Evolutionary conservation across 2,888 invertebrate species (phyloP).

Genomic region (Alsophila aescularia): DNA sequence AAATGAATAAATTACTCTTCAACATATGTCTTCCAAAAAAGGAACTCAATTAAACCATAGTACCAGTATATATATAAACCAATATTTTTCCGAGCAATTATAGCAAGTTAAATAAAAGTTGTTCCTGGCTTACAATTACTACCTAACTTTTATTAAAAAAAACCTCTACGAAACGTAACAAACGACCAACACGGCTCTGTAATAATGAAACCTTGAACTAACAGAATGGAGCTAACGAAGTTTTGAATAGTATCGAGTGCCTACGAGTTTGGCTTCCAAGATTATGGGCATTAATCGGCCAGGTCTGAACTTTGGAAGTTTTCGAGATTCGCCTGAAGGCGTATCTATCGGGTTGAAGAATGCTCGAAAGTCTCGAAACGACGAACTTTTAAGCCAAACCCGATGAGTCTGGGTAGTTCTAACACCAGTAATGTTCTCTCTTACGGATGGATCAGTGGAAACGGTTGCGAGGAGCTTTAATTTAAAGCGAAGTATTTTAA

Average conservation of each 20-base stretch:
- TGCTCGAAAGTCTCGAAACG: conserved; percentile 20
- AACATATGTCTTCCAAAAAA: neutral
- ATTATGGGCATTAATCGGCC: conserved; percentile 24
- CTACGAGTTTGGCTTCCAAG: conserved; percentile 22
- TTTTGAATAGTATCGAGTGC: conserved; percentile 21
- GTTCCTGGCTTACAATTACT: neutral
- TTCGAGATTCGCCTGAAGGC: conserved; percentile 24
- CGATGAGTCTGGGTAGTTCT: conserved; percentile 6
- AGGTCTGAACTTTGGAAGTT: conserved; percentile 10
- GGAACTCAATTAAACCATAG: neutral
- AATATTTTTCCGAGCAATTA: neutral
- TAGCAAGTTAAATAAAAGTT: neutral
- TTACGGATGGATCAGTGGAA: neutral
- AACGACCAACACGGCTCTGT: neutral
- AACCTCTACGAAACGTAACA: neutral
- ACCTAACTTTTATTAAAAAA: conserved; percentile 3
- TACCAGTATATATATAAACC: neutral
- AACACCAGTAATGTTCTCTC: conserved; percentile 7
- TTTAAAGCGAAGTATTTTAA: no score
- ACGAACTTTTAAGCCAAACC: conserved; percentile 25
- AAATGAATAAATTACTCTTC: no score
- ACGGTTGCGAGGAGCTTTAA: no score
- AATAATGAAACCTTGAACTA: neutral
- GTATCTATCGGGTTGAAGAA: conserved; percentile 28
- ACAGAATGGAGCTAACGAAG: neutral